Evolutionary conservation across 2,797 vertebrate species (phyloP), one percentile per base, ranked within the genome.

Genomic region (Morus bassanus): DNA sequence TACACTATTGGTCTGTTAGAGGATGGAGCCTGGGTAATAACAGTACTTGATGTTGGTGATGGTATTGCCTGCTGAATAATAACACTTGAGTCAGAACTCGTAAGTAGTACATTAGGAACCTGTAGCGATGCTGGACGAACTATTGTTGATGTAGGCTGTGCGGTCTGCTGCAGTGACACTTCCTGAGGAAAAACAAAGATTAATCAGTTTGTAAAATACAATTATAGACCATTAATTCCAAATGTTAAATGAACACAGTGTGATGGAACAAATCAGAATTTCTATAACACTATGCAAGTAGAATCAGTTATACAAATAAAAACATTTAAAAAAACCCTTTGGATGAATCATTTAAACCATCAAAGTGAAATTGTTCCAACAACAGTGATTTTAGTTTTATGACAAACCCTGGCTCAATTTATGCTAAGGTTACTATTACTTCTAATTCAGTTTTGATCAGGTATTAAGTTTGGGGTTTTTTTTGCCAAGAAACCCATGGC

Each of bases 21-120:
- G 93, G 99, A 99, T 67, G 99, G 99, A 97, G 99, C 99, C 98
- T 99, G 99, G 97, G 99, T 99, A 98, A 99, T 99, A 98, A 99
- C 99, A 98, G 99, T 99, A 98, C 99, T 99, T 98, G 99, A 99
- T 65, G 99, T 99, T 98, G 99, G 99, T 97, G 99, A 99, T 96
- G 99, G 99, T 98, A 99, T 98, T 96, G 99, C 99, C 98, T 99
- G 99, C 98, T 99, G 99, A 98, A 99, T 99, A 98, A 99, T 99
- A 98, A 99, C 99, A 98, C 98, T 99, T 96, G 99, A 98, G 94
- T 99, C 99, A 98, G 99, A 99, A 98, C 99, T 99, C 56, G 99
- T 99, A 98, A 99, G 99, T 81, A 99, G 98, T 97, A 99, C 99
- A 97, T 99, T 99, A 97, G 99, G 99, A 98, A 99, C 99, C 98